A percentile compares a stretch with the other conserved stretches of the same genome.
Evolutionary conservation across 2,888 invertebrate genomes (phyloP).

Genomic region (Mayetiola destructor): DNA sequence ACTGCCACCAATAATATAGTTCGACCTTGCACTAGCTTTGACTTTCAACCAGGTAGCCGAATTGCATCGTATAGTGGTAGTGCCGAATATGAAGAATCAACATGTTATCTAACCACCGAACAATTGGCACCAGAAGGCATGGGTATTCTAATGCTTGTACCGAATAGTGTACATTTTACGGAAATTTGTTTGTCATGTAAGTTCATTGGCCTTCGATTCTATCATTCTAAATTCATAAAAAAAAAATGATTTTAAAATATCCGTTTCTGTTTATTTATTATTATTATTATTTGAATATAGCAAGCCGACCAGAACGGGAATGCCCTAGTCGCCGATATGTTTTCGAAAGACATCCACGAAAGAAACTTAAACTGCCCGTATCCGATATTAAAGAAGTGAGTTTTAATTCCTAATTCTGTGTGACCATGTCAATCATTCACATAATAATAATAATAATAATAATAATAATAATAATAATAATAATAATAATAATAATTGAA

Average conservation of each 20-base stretch:
- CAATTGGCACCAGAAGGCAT: conserved; percentile 79
- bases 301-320: conserved; percentile 73
- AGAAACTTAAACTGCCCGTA: conserved; percentile 63
- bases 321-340: conserved; percentile 79
- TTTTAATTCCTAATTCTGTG: no score
- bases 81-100: conserved; percentile 76
- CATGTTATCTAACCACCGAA: conserved; percentile 72
- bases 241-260: conserved; percentile 3
- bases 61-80: conserved; percentile 68
- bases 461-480: neutral
- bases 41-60: conserved; percentile 77
- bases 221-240: neutral
- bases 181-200: conserved; percentile 81
- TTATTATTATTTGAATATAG: conserved; percentile 30
- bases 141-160: conserved; percentile 74
- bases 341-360: conserved; percentile 74
- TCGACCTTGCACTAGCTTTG: conserved; percentile 73
- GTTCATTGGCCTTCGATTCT: conserved; percentile 27
- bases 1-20: conserved; percentile 64
- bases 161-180: conserved; percentile 78
- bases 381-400: conserved; percentile 68
- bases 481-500: neutral
- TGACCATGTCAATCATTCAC: neutral
- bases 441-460: neutral
- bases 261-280: neutral